Evolutionary conservation across 2,888 invertebrate species (phyloP), one percentile per base, ranked within the genome.

Genomic region (Dryobota labecula): DNA sequence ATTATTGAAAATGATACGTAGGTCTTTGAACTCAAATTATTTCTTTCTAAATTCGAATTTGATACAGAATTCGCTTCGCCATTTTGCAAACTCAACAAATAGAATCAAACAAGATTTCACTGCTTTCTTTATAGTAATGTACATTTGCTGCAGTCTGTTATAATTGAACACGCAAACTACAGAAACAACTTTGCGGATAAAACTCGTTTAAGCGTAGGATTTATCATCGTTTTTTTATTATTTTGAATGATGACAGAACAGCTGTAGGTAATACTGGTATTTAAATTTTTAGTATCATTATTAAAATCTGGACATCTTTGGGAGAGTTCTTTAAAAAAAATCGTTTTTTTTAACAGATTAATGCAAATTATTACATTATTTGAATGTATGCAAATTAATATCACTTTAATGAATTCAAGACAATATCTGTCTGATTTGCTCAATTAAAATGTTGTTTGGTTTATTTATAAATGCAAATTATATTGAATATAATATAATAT

Each of bases 121-220:
- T 54, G 36, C 49, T 71, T 71, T 61, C 71, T 78, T 18, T 45
- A 61, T 0, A 45, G 18, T n/a, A 18, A 57, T 62, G 18, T 18
- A 13, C 11, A 76, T 67, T 56, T 30, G 2, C 6, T 36, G 15
- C 41, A 56, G 8, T 65, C 24, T 65, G 33, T 30, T 47, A 76
- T 73, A 41, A 41, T 30, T 36, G 27, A 69, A 61, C 73, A 74
- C 71, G 73, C 78, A 78, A 78, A 49, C 53, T 27, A 20, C 33
- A 43, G n/a, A 24, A 47, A 43, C 51, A 13, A 24, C 13, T 70
- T 47, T 60, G 30, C 13, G 30, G 49, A 57, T 38, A 24, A 49
- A 76, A 68, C 47, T 76, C 54, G 54, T 66, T 49, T 11, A 2
- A 45, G 43, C 47, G 18, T 43, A n/a, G 36, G 2, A 27, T 75